phyloP scores from a whole-genome alignment of 2,888 invertebrate species.

The Bellardia bayeri region DNA sequence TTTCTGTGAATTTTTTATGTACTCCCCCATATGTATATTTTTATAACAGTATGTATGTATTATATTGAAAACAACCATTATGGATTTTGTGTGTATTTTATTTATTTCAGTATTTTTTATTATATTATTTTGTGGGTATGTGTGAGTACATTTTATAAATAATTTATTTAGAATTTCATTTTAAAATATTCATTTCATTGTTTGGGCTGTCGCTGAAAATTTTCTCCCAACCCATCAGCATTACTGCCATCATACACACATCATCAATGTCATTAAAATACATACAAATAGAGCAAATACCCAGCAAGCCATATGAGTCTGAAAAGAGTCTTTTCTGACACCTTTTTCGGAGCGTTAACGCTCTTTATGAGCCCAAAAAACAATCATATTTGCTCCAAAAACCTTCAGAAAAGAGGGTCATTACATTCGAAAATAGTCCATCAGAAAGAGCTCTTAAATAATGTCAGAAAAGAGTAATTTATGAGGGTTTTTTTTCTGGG shows the following conservation, averaged over 20 bases:
- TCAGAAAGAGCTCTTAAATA: too few species aligned
- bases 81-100: not conserved
- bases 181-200: slow-evolving; percentile 54
- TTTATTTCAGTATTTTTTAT: not conserved
- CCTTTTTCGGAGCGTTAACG: too few species aligned
- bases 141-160: slow-evolving; percentile 27
- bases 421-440: too few species aligned
- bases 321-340: too few species aligned
- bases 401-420: too few species aligned
- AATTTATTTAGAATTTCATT: slow-evolving; percentile 47
- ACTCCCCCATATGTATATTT: not conserved
- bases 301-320: too few species aligned
- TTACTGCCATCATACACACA: not conserved
- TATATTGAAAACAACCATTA: slow-evolving; percentile 12
- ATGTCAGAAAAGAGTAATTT: too few species aligned
- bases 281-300: not conserved
- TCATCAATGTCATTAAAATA: slow-evolving; percentile 17
- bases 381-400: too few species aligned
- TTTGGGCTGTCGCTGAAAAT: slow-evolving; percentile 23
- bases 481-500: too few species aligned
- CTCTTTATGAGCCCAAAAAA: too few species aligned
- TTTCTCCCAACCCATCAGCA: not conserved
- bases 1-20: too few species aligned
- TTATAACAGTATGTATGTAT: not conserved
- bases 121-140: not conserved